These are phyloP conservation scores for Siphamia tubifer DNA, from an alignment of 2,113 vertebrate genomes.

Conservation along the genomic window DNA sequence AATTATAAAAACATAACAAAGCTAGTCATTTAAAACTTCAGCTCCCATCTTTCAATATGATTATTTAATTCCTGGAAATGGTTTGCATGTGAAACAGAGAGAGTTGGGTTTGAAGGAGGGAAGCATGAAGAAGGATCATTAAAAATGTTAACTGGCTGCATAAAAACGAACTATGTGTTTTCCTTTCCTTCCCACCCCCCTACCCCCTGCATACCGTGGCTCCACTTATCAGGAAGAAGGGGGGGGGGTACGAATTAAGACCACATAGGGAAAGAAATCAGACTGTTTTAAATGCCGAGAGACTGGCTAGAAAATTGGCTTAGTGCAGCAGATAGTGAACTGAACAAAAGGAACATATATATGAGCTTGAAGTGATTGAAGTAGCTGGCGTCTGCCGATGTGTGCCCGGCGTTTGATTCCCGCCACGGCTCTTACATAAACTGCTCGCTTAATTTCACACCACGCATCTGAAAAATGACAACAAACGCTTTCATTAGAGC, in stretches of 20 bases:
- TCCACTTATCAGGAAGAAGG: conserved; percentile 75
- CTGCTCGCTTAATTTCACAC: conserved; percentile 90
- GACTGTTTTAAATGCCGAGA: conserved; percentile 86
- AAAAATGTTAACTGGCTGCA: conserved; percentile 78
- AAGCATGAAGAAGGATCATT: conserved; percentile 71
- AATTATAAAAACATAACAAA: conserved; percentile 1
- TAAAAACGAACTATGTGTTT: conserved; percentile 66
- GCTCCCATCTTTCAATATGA: conserved; percentile 69
- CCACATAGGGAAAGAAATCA: conserved; percentile 85
- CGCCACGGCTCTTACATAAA: conserved; percentile 87
- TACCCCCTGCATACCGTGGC: conserved; percentile 53
- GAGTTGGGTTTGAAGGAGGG: not conserved
- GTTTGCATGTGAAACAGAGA: conserved; percentile 13
- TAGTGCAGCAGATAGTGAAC: conserved; percentile 85
- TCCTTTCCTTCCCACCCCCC: conserved; percentile 35
- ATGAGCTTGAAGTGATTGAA: conserved; percentile 91
- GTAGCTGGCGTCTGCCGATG: conserved; percentile 83
- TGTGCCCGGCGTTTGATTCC: conserved; percentile 85
- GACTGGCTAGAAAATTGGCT: conserved; percentile 97
- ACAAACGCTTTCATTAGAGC: conserved; percentile 89
- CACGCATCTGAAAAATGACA: conserved; percentile 83
- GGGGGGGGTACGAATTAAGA: conserved; percentile 84
- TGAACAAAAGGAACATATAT: conserved; percentile 90
- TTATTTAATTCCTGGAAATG: conserved; percentile 66
- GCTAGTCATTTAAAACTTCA: conserved; percentile 43